These are phyloP conservation scores for Ametastegia equiseti DNA, from an alignment of 2,888 invertebrate species.

Conservation along the genomic window DNA sequence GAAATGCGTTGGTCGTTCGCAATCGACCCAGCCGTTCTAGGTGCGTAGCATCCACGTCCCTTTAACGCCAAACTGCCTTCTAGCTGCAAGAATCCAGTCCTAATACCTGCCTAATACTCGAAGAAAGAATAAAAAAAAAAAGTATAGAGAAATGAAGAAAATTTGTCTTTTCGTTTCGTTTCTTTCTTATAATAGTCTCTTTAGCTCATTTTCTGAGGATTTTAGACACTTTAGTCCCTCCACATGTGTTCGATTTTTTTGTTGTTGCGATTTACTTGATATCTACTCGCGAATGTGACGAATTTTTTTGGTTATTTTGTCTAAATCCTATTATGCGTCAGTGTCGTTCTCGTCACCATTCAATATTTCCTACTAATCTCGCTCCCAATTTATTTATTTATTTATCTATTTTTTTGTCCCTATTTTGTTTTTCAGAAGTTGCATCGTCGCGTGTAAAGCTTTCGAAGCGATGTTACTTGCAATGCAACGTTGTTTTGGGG, in stretches of 20 bases:
- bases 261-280: no score
- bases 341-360: no score
- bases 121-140: no score
- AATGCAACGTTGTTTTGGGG: background rate
- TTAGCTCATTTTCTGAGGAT: background rate
- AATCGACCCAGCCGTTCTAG: constrained; percentile 68
- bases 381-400: no score
- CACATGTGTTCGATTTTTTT: background rate
- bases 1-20: constrained; percentile 67
- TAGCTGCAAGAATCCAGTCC: background rate
- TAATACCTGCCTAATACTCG: no score
- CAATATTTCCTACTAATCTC: no score
- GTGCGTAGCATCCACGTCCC: constrained; percentile 57
- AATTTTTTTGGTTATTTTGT: background rate
- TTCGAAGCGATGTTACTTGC: no score
- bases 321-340: background rate
- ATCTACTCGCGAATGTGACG: background rate
- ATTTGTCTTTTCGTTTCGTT: no score
- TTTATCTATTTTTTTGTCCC: background rate
- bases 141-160: no score
- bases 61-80: background rate
- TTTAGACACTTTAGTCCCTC: background rate
- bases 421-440: background rate
- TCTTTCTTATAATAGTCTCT: background rate
- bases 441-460: background rate